Percentiles rank a stretch among this genome's conserved stretches.
These are phyloP conservation scores for Arrhamphus sclerolepis DNA, from an alignment of 2,797 vertebrate species.

Conservation along the genomic window DNA sequence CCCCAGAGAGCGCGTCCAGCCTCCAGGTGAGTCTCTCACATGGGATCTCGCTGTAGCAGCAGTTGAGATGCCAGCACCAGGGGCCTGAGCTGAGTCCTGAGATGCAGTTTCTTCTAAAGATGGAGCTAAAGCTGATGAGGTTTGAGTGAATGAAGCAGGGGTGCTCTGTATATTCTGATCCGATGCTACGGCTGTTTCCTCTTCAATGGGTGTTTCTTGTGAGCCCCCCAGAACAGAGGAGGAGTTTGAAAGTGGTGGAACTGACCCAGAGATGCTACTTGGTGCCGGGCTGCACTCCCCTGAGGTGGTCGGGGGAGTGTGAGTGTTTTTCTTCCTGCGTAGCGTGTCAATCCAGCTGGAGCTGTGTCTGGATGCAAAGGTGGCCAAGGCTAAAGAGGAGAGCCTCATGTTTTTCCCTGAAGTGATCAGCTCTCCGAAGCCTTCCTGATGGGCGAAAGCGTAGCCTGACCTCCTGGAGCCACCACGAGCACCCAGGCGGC, in stretches of 20 bases:
- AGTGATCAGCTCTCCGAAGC: constrained; percentile 94
- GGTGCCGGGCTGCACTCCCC: constrained; percentile 74
- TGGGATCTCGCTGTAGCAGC: constrained; percentile 25
- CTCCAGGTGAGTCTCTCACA: constrained; percentile 58
- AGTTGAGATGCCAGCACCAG: constrained; percentile 5
- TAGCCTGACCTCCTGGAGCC: constrained; percentile 90
- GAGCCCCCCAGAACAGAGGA: constrained; percentile 61
- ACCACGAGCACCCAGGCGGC: constrained; percentile 76
- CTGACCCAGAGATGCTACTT: constrained; percentile 63
- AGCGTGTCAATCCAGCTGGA: constrained; percentile 91
- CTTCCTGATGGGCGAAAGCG: constrained; percentile 94
- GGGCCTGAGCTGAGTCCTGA: constrained; percentile 24
- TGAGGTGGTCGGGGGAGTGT: constrained; percentile 60
- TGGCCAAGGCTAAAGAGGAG: constrained; percentile 87
- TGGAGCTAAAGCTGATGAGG: constrained; percentile 7
- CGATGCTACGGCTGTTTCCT: constrained; percentile 35
- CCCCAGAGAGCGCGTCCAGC: constrained; percentile 65
- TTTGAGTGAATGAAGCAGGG: constrained; percentile 16
- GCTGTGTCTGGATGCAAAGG: constrained; percentile 85
- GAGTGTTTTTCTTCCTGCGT: constrained; percentile 83
- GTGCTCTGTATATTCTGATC: constrained; percentile 19
- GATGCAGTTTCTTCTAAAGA: constrained; percentile 25
- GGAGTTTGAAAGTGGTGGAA: constrained; percentile 68
- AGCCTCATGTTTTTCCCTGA: constrained; percentile 96
- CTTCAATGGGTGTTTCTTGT: constrained; percentile 65